Evolutionary conservation across 2,797 vertebrate genomes (phyloP), one percentile per base, ranked within the genome.

Genomic region (Cyclura pinguis): DNA sequence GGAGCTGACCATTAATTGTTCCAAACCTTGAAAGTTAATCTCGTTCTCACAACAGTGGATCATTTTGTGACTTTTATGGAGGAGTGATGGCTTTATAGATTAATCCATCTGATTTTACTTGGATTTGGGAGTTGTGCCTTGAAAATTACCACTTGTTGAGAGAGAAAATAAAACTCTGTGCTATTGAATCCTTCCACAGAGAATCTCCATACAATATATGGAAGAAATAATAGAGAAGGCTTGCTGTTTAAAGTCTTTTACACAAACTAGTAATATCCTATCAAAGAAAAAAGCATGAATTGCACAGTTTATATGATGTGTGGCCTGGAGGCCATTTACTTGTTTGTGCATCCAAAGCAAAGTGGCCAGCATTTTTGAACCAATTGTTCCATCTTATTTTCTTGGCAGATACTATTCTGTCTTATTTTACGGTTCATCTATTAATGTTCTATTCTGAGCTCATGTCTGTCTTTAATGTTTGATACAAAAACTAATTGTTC

Each of bases 361-460:
- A 93, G 89, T 29, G 32, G 85, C 1, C 62, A 87, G n/a, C 50
- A 64, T 88, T 95, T 95, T 67, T 81, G 35, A 94, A 90, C 18
- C 24, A 91, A 86, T 38, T 91, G 0, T 91, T 86, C 29, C 50
- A 67, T 89, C 73, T 78, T 72, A 88, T 90, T 52, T 93, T 93
- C 88, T 67, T 96, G 93, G 77, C 16, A 95, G 85, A 89, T 90
- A 35, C 32, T 69, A 55, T 90, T 89, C 22, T 73, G 57, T 86
- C 84, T 92, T 16, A 74, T 96, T 93, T 94, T 96, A 92, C 89
- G 55, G 80, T 94, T 95, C 87, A 78, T 90, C 55, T 91, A 50
- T 93, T 95, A 88, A 93, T 80, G 35, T 92, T 93, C 86, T 93
- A 55, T 94, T 96, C 92, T 93, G 87, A 81, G 89, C 91, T 91